These are phyloP conservation scores for Thaleichthys pacificus DNA, from an alignment of 2,797 vertebrate genomes.

Conservation along the genomic window DNA sequence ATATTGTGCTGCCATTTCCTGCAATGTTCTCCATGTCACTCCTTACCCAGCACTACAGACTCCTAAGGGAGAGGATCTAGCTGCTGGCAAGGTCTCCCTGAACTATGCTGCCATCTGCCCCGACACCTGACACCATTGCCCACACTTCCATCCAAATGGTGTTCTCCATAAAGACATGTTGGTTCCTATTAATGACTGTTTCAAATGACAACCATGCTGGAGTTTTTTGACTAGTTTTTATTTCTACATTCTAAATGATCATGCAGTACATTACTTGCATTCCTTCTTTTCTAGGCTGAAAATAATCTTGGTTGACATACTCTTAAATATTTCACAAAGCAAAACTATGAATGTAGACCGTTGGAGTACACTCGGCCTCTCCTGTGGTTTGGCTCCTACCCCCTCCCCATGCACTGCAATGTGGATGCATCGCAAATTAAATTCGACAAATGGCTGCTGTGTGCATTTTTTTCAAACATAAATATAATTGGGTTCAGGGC, in stretches of 20 bases:
- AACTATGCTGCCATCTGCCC: constrained; percentile 45
- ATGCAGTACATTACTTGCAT: neutral
- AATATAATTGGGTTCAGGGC: constrained; percentile 3
- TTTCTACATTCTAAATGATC: neutral
- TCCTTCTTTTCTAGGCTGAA: constrained; percentile 4
- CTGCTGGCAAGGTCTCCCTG: constrained; percentile 33
- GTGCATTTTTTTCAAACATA: neutral
- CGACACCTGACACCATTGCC: constrained; percentile 46
- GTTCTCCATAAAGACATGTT: constrained; percentile 16
- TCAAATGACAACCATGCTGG: neutral
- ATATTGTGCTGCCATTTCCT: neutral
- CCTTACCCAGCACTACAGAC: constrained; percentile 15
- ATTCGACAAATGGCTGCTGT: constrained; percentile 12
- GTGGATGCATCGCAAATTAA: neutral
- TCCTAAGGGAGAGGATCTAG: constrained; percentile 26
- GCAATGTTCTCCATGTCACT: neutral
- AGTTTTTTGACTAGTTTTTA: neutral
- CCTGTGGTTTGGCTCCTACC: neutral
- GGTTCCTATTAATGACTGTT: constrained; percentile 13
- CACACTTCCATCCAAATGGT: constrained; percentile 15
- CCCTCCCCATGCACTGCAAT: neutral
- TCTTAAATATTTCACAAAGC: constrained; percentile 40
- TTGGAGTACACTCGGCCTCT: constrained; percentile 8
- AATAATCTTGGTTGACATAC: constrained; percentile 19
- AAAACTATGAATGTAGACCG: constrained; percentile 19